Evolutionary conservation across 2,113 vertebrate species (phyloP).

Genomic region (Microcebus ravelobensis): DNA sequence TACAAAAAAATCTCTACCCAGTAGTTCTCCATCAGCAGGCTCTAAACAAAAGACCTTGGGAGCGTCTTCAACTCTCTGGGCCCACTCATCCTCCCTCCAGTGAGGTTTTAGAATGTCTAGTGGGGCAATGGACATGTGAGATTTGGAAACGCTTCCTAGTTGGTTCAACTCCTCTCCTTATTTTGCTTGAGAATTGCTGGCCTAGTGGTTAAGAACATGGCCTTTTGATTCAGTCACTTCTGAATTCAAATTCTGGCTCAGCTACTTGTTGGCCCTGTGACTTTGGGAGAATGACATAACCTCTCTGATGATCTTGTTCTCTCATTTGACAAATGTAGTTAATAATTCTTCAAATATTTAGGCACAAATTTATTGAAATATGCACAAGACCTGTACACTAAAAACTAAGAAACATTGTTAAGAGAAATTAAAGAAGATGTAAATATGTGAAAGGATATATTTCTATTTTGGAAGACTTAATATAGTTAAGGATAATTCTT

Average conservation of each 20-base stretch:
- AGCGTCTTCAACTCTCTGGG: background rate
- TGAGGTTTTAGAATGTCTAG: background rate
- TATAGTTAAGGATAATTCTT: background rate
- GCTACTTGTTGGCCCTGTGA: background rate
- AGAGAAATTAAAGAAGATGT: background rate
- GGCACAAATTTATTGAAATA: background rate
- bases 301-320: background rate
- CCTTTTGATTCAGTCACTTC: background rate
- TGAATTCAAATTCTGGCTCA: background rate
- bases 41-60: background rate
- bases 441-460: background rate
- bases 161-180: background rate
- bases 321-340: constrained; percentile 11
- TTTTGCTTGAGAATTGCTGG: background rate
- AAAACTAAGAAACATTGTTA: background rate
- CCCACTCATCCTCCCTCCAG: background rate
- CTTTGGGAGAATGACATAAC: background rate
- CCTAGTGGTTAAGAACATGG: background rate
- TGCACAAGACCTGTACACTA: background rate
- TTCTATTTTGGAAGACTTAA: background rate
- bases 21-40: background rate
- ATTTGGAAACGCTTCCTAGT: background rate
- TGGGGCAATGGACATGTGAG: background rate
- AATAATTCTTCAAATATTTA: background rate
- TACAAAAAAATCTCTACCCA: background rate